These are phyloP conservation scores for Candoia aspera DNA, from an alignment of 2,113 vertebrate species.

Conservation along the genomic window DNA sequence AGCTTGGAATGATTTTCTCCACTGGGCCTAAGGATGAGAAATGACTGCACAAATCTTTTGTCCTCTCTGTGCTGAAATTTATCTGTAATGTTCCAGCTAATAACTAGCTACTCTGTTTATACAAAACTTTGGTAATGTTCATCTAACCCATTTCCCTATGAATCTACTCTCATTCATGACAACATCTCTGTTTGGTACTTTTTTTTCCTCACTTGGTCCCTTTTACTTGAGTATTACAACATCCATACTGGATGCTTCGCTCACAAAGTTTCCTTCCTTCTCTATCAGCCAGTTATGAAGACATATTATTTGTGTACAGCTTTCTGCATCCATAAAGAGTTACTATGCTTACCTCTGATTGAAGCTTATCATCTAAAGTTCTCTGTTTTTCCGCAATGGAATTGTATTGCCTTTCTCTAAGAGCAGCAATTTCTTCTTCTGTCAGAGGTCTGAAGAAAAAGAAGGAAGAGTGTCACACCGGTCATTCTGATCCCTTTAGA, in stretches of 20 bases:
- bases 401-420: slow-evolving; percentile 86
- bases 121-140: background rate
- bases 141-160: background rate
- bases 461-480: background rate
- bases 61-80: background rate
- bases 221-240: background rate
- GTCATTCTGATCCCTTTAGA: background rate
- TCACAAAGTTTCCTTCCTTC: background rate
- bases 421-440: slow-evolving; percentile 90
- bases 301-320: slow-evolving; percentile 28
- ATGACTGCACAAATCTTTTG: background rate
- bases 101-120: background rate
- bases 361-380: slow-evolving; percentile 84
- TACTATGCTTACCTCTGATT: slow-evolving; percentile 79
- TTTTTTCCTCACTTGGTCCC: too few species aligned
- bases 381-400: slow-evolving; percentile 89
- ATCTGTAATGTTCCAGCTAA: background rate
- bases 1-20: background rate
- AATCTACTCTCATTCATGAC: background rate
- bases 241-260: background rate
- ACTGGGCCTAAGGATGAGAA: background rate
- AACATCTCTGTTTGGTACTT: background rate
- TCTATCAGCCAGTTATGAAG: background rate
- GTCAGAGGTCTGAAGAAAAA: slow-evolving; percentile 82
- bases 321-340: background rate